Percentiles rank a stretch among this genome's conserved stretches.
Conservation (phyloP, 1,140 invertebrate genomes). For the Pseudomyrmex sp. region DNA sequence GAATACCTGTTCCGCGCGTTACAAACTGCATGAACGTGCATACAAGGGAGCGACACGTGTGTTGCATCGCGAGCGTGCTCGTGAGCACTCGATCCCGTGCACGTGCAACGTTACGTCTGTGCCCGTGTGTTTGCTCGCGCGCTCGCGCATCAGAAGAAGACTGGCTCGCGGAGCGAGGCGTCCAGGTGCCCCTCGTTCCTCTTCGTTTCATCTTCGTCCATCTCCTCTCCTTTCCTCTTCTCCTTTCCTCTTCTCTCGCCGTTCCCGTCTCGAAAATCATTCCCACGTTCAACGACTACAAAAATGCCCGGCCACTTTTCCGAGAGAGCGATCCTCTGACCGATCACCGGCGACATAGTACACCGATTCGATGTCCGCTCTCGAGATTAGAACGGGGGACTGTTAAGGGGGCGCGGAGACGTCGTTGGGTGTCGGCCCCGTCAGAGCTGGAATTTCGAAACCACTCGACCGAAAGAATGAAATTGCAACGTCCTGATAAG, state of each 20-base stretch:
- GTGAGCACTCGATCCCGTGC: not conserved
- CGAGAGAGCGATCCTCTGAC: slow-evolving; percentile 72
- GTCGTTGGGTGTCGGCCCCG: slow-evolving; percentile 63
- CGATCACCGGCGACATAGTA: slow-evolving; percentile 72
- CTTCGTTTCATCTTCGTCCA: slow-evolving; percentile 35
- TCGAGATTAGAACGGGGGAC: slow-evolving; percentile 67
- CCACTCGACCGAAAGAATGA: slow-evolving; percentile 72
- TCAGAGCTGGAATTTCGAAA: slow-evolving; percentile 71
- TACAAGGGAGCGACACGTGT: slow-evolving; percentile 67
- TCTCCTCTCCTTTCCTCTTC: not conserved
- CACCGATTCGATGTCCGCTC: slow-evolving; percentile 71
- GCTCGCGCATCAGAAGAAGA: slow-evolving; percentile 56
- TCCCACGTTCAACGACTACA: slow-evolving; percentile 78
- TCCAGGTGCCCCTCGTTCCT: slow-evolving; percentile 60
- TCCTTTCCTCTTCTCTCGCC: not conserved
- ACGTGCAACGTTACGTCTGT: not conserved
- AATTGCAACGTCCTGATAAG: slow-evolving; percentile 67
- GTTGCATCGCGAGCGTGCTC: slow-evolving; percentile 60
- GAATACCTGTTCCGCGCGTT: slow-evolving; percentile 82
- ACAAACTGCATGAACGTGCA: slow-evolving; percentile 74
- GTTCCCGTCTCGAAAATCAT: slow-evolving; percentile 76
- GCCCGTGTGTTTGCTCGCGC: slow-evolving; percentile 16
- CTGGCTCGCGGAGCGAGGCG: slow-evolving; percentile 63
- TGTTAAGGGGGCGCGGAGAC: slow-evolving; percentile 62
- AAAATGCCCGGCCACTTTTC: slow-evolving; percentile 73